Percentiles rank a stretch among this genome's conserved stretches.
These are phyloP conservation scores for Pollenia amentaria DNA, from an alignment of 2,888 invertebrate genomes.

Conservation along the genomic window DNA sequence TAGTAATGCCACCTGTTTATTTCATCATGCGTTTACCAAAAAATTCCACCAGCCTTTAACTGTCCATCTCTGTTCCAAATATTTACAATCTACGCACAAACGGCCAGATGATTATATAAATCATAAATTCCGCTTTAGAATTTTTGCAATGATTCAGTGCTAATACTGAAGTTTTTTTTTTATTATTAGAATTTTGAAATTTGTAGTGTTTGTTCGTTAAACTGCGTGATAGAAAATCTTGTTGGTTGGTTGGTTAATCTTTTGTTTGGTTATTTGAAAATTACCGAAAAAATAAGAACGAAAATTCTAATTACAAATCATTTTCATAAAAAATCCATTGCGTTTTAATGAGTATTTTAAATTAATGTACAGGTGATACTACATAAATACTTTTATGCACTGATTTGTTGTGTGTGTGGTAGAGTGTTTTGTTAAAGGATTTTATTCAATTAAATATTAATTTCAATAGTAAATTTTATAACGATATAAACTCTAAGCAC, in stretches of 20 bases:
- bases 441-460: slow-evolving; percentile 43
- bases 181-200: not conserved
- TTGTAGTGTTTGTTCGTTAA: slow-evolving; percentile 15
- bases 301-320: slow-evolving; percentile 51
- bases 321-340: slow-evolving; percentile 27
- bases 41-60: too few species aligned
- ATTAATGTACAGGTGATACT: not conserved
- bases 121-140: not conserved
- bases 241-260: slow-evolving; percentile 11
- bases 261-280: slow-evolving; percentile 21
- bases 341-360: slow-evolving; percentile 40
- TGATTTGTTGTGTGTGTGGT: not conserved
- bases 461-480: slow-evolving; percentile 34
- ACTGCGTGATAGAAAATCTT: not conserved
- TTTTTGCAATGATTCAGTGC: not conserved
- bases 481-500: not conserved
- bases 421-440: slow-evolving; percentile 14
- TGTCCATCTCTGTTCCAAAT: not conserved
- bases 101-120: not conserved
- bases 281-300: not conserved
- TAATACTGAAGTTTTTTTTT: not conserved
- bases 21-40: too few species aligned
- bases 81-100: not conserved
- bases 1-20: too few species aligned
- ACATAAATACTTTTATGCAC: not conserved